A percentile compares a stretch with the other conserved stretches of the same genome.
phyloP scores from a whole-genome alignment of 2,888 invertebrate species.

The Lydus trimaculatus region DNA sequence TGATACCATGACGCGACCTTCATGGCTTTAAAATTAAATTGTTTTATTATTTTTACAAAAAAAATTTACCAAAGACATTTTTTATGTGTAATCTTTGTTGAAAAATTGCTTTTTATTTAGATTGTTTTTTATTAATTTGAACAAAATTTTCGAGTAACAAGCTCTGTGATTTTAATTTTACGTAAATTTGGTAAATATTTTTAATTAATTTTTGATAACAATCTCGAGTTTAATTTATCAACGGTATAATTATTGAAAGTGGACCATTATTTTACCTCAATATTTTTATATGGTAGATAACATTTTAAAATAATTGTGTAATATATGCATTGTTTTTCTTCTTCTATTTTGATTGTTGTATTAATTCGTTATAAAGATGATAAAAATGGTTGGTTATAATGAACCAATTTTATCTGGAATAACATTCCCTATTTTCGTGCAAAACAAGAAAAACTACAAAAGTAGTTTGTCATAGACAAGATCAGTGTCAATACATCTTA shows the following conservation, averaged over 20 bases:
- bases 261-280: slow-evolving; percentile 32
- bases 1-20: slow-evolving; percentile 71
- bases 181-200: slow-evolving; percentile 25
- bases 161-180: slow-evolving; percentile 37
- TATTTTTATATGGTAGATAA: slow-evolving; percentile 22
- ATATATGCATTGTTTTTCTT: slow-evolving; percentile 22
- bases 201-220: slow-evolving; percentile 19
- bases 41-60: slow-evolving; percentile 26
- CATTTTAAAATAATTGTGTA: slow-evolving; percentile 21
- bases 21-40: slow-evolving; percentile 66
- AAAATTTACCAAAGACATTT: slow-evolving; percentile 52
- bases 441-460: slow-evolving; percentile 16
- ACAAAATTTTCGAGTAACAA: slow-evolving; percentile 15
- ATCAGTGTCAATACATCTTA: slow-evolving; percentile 20
- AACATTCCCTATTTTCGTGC: slow-evolving; percentile 32
- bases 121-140: slow-evolving; percentile 15
- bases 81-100: slow-evolving; percentile 37
- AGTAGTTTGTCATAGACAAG: slow-evolving; percentile 21
- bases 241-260: background rate
- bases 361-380: slow-evolving; percentile 9
- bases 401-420: slow-evolving; percentile 14
- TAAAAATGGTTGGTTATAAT: slow-evolving; percentile 10
- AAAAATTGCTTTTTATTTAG: slow-evolving; percentile 27
- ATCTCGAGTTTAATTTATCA: slow-evolving; percentile 20
- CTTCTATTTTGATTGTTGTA: slow-evolving; percentile 25